A percentile compares a stretch with the other conserved stretches of the same genome.
phyloP scores from a whole-genome alignment of 2,888 invertebrate species.

The Diarsia mendica region DNA sequence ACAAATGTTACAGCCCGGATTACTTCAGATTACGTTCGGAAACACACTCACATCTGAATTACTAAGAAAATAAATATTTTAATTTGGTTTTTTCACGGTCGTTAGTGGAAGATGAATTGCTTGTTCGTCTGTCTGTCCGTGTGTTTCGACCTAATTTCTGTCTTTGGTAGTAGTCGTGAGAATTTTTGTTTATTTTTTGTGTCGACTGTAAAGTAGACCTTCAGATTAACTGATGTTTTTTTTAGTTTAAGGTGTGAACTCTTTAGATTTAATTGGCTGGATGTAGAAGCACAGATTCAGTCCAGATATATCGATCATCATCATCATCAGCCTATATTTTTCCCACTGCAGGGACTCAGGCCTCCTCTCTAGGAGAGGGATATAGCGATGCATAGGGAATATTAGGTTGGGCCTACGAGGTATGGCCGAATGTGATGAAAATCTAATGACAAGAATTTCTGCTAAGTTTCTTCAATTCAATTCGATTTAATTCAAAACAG shows the following conservation, averaged over 20 bases:
- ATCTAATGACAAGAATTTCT: too few species aligned
- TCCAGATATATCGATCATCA: neutral
- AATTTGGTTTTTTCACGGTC: conserved; percentile 63
- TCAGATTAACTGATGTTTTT: neutral
- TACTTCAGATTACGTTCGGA: conserved; percentile 56
- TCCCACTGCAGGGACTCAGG: too few species aligned
- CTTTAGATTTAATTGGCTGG: neutral
- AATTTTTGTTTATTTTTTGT: neutral
- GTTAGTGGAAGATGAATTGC: conserved; percentile 53
- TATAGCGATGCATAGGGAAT: neutral
- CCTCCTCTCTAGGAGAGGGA: too few species aligned
- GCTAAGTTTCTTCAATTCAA: neutral
- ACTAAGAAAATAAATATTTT: conserved; percentile 58
- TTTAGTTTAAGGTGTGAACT: too few species aligned
- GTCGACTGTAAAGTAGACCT: neutral
- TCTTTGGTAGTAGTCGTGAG: conserved; percentile 9
- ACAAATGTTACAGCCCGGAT: conserved; percentile 55
- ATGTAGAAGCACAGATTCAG: neutral
- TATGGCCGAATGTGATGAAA: too few species aligned
- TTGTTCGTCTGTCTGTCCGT: conserved; percentile 7
- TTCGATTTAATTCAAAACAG: neutral
- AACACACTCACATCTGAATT: conserved; percentile 47
- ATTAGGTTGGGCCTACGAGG: neutral
- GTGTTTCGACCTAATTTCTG: conserved; percentile 38
- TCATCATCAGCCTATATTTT: too few species aligned